Percentiles rank a stretch among this genome's conserved stretches.
Conservation (phyloP, 2,113 vertebrate species). For the Tetraodon nigroviridis region DNA sequence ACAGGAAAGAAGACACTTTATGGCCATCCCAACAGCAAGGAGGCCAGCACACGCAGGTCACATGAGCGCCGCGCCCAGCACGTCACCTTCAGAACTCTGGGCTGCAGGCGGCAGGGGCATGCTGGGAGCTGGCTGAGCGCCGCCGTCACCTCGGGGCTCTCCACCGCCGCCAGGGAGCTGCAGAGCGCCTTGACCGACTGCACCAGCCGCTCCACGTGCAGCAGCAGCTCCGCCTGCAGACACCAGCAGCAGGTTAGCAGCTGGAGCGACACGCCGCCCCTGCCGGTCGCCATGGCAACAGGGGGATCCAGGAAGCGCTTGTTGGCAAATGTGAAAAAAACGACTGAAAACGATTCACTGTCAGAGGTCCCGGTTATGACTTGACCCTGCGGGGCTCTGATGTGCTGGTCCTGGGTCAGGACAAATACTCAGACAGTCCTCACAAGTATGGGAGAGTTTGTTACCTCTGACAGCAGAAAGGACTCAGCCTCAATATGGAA, state of each 20-base stretch:
- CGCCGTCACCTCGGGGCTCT: conserved; percentile 86
- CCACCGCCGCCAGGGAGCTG: conserved; percentile 85
- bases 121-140: conserved; percentile 92
- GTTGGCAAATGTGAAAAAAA: no score
- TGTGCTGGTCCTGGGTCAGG: no score
- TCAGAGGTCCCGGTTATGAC: no score
- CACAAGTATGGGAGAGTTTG: neutral
- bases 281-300: no score
- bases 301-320: no score
- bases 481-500: conserved; percentile 91
- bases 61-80: accelerated
- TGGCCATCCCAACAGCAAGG: no score
- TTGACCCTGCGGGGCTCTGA: no score
- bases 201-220: conserved; percentile 87
- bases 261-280: no score
- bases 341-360: no score
- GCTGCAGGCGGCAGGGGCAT: conserved; percentile 91
- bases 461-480: conserved; percentile 86
- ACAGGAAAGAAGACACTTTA: neutral
- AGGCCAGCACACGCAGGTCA: neutral
- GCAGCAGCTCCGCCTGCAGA: conserved; percentile 77
- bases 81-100: conserved; percentile 87
- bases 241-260: neutral
- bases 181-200: conserved; percentile 94
- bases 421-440: neutral